Evolutionary conservation across 2,113 vertebrate genomes (phyloP), one percentile per base, ranked within the genome.

Genomic region (Prionailurus bengalensis): DNA sequence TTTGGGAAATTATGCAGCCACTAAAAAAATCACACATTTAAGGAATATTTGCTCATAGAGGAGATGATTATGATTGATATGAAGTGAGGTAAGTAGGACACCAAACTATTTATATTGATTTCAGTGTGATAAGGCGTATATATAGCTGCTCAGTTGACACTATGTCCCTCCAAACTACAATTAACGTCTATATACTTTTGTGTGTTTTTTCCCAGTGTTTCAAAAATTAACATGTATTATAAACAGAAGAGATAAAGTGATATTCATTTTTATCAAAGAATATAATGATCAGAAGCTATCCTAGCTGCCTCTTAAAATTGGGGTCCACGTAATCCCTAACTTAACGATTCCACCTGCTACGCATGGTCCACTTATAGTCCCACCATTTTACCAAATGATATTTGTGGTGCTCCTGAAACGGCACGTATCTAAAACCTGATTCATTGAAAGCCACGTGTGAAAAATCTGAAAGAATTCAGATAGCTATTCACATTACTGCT

Each of bases 71-170:
- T 53, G 31, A 97, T 7, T 74, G 61, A 87, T 1, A 48, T 21
- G 58, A 86, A 71, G 39, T 73, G 12, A 96, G 51, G 36, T 39
- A 68, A 78, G 6, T 21, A 76, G 14, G 61, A 39, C 3, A 12
- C 6, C 33, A 21, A 71, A 17, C 7, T 76, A 6, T 9, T 0
- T 14, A 12, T 5, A 58, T 16, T 31, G 11, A 36, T 36, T 33
- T 42, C 45, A 27, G 4, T 2, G 17, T 36, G 29, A 15, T n/a
- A 10, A 73, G 4, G 27, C 14, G 48, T 23, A 29, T 13, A 6
- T 25, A 29, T 0, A 39, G 4, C 27, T 17, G 55, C 9, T 5
- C 11, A 23, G 7, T 23, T n/a, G 65, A 16, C 5, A 13, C 0
- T 36, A 14, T 1, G 21, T 74, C 12, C 9, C 12, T 17, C 21